These are phyloP conservation scores for Bovichtus diacanthus DNA, from an alignment of 2,797 vertebrate genomes.

Conservation along the genomic window DNA sequence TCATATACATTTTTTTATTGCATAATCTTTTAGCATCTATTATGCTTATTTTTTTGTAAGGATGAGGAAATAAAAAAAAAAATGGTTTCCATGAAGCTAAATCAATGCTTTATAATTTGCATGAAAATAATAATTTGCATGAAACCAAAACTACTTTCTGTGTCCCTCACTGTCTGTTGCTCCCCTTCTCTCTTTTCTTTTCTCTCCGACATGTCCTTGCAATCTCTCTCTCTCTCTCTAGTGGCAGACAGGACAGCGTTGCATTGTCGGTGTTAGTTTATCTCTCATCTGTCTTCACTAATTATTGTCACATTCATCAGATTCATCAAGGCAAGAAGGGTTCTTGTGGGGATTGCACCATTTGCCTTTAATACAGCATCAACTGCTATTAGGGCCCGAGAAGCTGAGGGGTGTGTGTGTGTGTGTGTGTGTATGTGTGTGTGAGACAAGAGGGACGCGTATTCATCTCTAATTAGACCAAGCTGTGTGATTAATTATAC, in stretches of 20 bases:
- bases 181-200: constrained; percentile 21
- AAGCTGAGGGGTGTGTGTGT: constrained; percentile 44
- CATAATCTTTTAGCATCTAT: constrained; percentile 13
- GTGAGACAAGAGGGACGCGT: constrained; percentile 94
- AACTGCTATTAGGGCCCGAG: constrained; percentile 92
- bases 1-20: constrained; percentile 8
- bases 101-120: constrained; percentile 63
- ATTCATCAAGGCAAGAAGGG: constrained; percentile 98
- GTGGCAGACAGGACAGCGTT: constrained; percentile 89
- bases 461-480: constrained; percentile 99
- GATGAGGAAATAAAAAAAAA: constrained; percentile 26
- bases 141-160: constrained; percentile 61
- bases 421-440: constrained; percentile 66
- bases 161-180: constrained; percentile 66
- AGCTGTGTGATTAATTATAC: constrained; percentile 99
- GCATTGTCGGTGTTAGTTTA: constrained; percentile 99
- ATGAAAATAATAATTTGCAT: constrained; percentile 76
- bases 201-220: constrained; percentile 39
- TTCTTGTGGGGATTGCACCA: constrained; percentile 96
- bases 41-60: constrained; percentile 1
- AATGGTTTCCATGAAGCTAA: constrained; percentile 52
- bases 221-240: constrained; percentile 45
- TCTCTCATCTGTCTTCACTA: constrained; percentile 99
- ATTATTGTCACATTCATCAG: constrained; percentile 99
- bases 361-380: constrained; percentile 98